Base-by-base conservation (phyloP, 2,797 vertebrate species). In the Notamacropus eugenii region DNA sequence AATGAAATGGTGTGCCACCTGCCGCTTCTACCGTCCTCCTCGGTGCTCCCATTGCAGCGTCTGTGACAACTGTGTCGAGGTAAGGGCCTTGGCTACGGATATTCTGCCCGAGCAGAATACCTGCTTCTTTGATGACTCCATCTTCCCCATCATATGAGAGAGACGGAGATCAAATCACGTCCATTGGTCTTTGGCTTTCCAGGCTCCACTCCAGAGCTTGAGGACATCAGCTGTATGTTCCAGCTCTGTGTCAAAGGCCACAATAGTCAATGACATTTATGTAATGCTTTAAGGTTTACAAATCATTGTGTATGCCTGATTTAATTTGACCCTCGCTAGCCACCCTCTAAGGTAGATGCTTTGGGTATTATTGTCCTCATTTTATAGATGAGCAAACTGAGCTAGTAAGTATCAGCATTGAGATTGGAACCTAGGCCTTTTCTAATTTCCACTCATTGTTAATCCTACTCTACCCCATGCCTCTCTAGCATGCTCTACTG, bases 1-100 rank as follows among this genome's bases (percentile, higher is more conserved):
- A 98, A 99, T 99, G 99, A 99, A 99, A 95, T 99, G 99, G 99
- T 99, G 99, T 13, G 99, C 99, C 1, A 99, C 99, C 91, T 99
- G 99, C 98, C 99, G 99, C 96, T 99, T 99, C 98, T 99, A 99
- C 98, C 99, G 99, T 5, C 99, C 99, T 0, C 99, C 99, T 0
- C 99, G 99, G 96, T 99, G 99, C 98, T 99, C 99, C 5, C 99
- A 99, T 98, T 99, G 99, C 98, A 99, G 99, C 6, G 99, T 99
- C 97, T 99, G 99, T 4, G 99, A 99, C 99, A 99, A 99, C 98
- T 99, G 99, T 92, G 99, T 99, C 93, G 99, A 99, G 99, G 99
- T 99, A 98, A 98, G 98, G 28, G 54, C 91, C 27, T 54, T 57
- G 34, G 40, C 52, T 52, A 52, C 6, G 52, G 52, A 52, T 52